These are phyloP conservation scores for Halesus radiatus DNA, from an alignment of 1,140 invertebrate genomes.

Conservation along the genomic window DNA sequence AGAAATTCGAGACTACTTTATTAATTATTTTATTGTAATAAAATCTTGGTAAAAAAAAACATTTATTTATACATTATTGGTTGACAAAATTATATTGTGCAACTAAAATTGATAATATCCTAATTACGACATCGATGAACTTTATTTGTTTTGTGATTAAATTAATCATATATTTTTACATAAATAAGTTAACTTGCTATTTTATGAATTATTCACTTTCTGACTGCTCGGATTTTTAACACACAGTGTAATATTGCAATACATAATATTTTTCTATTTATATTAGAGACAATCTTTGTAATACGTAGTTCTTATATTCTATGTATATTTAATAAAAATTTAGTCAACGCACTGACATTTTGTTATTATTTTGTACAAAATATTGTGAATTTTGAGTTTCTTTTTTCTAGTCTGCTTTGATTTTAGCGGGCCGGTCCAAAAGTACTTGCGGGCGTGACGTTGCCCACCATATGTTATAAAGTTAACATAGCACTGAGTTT, in stretches of 20 bases:
- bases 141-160: conserved; percentile 19
- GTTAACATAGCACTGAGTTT: no score
- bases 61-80: neutral
- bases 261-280: conserved; percentile 31
- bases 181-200: neutral
- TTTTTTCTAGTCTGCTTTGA: no score
- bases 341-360: conserved; percentile 23
- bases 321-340: conserved; percentile 20
- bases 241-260: conserved; percentile 11
- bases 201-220: neutral
- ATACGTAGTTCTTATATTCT: conserved; percentile 11
- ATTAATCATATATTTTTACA: neutral
- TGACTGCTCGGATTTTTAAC: conserved; percentile 21
- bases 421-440: no score
- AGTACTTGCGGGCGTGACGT: no score
- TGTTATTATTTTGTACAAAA: neutral
- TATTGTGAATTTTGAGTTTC: no score
- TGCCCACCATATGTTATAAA: no score
- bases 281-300: conserved; percentile 27
- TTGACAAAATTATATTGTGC: neutral
- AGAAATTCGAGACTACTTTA: conserved; percentile 1
- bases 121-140: conserved; percentile 7
- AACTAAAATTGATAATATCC: neutral
- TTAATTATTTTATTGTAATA: conserved; percentile 1
- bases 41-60: neutral